These are phyloP conservation scores for Micoletzkya japonica DNA, from an alignment of 2,888 invertebrate genomes.

Conservation along the genomic window DNA sequence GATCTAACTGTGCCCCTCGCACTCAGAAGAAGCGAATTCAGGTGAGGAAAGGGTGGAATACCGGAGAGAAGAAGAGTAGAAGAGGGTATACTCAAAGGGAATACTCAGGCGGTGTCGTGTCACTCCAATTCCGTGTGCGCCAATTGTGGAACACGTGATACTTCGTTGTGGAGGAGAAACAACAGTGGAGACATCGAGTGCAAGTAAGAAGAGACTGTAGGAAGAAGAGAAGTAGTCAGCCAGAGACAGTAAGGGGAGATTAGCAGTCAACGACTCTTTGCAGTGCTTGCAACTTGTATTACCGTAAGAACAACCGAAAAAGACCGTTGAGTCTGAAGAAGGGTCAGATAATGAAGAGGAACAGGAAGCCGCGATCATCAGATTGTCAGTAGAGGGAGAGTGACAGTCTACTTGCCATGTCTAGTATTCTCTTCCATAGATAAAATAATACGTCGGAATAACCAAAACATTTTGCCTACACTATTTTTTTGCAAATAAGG, in stretches of 20 bases:
- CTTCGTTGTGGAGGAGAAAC: constrained; percentile 35
- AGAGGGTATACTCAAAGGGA: constrained; percentile 1
- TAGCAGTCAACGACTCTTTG: neutral
- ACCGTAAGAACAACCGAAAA: constrained; percentile 27
- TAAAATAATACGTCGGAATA: no score
- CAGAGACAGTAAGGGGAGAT: neutral
- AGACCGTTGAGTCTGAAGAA: constrained; percentile 26
- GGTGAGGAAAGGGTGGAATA: constrained; percentile 26
- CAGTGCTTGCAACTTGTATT: constrained; percentile 26
- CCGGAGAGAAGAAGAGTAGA: neutral
- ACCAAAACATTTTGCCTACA: no score
- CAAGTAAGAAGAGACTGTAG: neutral
- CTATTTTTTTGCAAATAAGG: neutral
- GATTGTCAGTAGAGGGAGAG: constrained; percentile 2
- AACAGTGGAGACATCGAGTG: constrained; percentile 1
- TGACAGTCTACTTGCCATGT: neutral
- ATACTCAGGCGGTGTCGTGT: constrained; percentile 46
- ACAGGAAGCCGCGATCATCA: constrained; percentile 15
- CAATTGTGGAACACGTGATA: constrained; percentile 50
- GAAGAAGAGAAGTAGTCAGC: neutral
- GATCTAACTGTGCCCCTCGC: constrained; percentile 28
- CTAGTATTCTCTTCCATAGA: no score
- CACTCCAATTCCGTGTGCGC: constrained; percentile 51
- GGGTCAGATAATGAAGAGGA: constrained; percentile 23
- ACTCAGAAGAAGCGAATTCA: constrained; percentile 45